phyloP scores from a whole-genome alignment of 1,140 invertebrate species.

The Drosophila chauvacae region DNA sequence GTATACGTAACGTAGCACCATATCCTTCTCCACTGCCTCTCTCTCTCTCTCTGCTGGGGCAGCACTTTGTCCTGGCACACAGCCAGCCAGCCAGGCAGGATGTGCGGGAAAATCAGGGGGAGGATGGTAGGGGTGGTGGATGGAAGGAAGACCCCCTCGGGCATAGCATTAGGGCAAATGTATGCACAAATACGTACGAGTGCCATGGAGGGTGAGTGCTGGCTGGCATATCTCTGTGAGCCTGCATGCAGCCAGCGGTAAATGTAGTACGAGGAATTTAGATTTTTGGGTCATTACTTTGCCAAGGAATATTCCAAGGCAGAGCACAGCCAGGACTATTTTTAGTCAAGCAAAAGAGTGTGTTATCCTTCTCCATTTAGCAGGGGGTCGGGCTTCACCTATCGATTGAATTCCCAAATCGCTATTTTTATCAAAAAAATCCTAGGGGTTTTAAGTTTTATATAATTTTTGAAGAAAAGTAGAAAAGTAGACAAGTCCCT shows the following conservation, averaged over 20 bases:
- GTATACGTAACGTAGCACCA: conserved; percentile 16
- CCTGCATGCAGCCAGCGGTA: conserved; percentile 47
- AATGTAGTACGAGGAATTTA: conserved; percentile 52
- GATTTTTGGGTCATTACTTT: conserved; percentile 72
- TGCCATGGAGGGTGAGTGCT: not conserved
- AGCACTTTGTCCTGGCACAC: conserved; percentile 54
- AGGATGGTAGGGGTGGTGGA: too few relatives aligned
- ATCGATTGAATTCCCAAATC: conserved; percentile 5
- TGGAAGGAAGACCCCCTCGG: conserved; percentile 19
- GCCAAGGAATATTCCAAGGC: conserved; percentile 25
- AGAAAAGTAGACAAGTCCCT: too few relatives aligned
- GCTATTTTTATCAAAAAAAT: not conserved
- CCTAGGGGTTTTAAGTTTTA: too few relatives aligned
- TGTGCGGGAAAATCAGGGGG: not conserved
- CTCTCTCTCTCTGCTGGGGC: conserved; percentile 25
- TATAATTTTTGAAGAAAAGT: too few relatives aligned
- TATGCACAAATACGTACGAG: conserved; percentile 35
- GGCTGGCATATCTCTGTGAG: conserved; percentile 49
- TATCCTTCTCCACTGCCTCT: conserved; percentile 19
- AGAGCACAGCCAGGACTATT: not conserved
- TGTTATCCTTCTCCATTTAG: conserved; percentile 13
- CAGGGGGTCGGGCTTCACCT: too few relatives aligned
- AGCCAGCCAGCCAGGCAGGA: conserved; percentile 27
- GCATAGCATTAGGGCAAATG: conserved; percentile 56
- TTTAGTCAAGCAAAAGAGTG: conserved; percentile 1